Percentiles rank a stretch among this genome's conserved stretches.
Evolutionary conservation across 2,113 vertebrate species (phyloP).

Genomic region (Melierax canorus): DNA sequence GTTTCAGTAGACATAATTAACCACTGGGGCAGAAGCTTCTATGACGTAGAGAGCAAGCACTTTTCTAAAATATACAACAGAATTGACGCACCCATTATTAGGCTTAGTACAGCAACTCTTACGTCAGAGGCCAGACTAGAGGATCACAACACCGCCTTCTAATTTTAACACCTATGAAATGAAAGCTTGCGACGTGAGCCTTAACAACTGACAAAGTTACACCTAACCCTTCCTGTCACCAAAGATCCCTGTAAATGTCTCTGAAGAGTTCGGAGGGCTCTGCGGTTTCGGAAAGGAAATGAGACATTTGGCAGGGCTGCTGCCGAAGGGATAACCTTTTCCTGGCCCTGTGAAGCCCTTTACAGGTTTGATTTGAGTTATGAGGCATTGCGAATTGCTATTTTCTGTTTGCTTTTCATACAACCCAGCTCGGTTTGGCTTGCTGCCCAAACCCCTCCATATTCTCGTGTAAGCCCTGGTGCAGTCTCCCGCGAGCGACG

Average conservation of each 20-base stretch:
- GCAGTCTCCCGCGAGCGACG: background rate
- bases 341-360: background rate
- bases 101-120: background rate
- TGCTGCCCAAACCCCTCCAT: constrained; percentile 21
- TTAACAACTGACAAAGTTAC: background rate
- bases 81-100: background rate
- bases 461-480: background rate
- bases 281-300: background rate
- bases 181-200: background rate
- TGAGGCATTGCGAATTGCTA: background rate
- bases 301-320: background rate
- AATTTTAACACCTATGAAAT: background rate
- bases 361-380: background rate
- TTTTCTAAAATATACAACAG: background rate
- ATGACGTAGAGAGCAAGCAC: background rate
- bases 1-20: background rate
- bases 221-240: background rate
- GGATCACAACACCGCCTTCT: background rate
- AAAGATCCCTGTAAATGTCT: background rate
- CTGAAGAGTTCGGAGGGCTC: background rate
- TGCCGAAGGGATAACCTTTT: background rate
- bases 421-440: background rate
- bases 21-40: background rate
- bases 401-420: background rate
- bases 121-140: background rate